These are phyloP conservation scores for Gobio occitaniae DNA, from an alignment of 2,797 vertebrate genomes.

Conservation along the genomic window DNA sequence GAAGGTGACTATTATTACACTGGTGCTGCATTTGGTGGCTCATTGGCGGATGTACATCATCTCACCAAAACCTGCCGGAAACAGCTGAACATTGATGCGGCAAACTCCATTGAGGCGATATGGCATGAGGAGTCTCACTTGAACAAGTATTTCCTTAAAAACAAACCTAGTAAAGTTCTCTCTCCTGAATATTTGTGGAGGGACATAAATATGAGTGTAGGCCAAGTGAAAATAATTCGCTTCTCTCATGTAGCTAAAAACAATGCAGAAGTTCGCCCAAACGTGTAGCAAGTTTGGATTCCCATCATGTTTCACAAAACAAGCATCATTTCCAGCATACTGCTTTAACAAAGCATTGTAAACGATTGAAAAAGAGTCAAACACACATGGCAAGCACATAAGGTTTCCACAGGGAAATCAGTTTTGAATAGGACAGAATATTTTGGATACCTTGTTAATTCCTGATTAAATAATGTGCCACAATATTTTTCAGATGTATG, in stretches of 20 bases:
- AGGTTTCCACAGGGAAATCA: neutral
- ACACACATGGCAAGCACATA: no score
- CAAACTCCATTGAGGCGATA: constrained; percentile 72
- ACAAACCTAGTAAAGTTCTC: constrained; percentile 81
- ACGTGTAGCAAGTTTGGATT: constrained; percentile 16
- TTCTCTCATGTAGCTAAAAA: constrained; percentile 76
- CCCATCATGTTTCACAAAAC: neutral
- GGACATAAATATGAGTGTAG: constrained; percentile 63
- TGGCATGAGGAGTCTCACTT: constrained; percentile 86
- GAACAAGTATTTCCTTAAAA: constrained; percentile 77
- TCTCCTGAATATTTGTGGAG: constrained; percentile 84
- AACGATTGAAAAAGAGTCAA: neutral
- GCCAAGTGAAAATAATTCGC: constrained; percentile 69
- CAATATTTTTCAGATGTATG: neutral
- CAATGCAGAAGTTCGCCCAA: constrained; percentile 65
- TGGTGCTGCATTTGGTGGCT: constrained; percentile 76
- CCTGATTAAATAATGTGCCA: neutral
- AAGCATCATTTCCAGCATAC: neutral
- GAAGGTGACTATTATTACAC: constrained; percentile 83
- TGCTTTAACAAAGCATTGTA: neutral
- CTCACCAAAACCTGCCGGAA: constrained; percentile 72
- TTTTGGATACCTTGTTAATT: neutral
- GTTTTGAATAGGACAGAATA: neutral
- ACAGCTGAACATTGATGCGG: constrained; percentile 74
- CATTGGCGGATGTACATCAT: constrained; percentile 63